Percentiles rank a stretch among this genome's conserved stretches.
Evolutionary conservation across 2,888 invertebrate genomes (phyloP).

Genomic region (Nycteola revayana): DNA sequence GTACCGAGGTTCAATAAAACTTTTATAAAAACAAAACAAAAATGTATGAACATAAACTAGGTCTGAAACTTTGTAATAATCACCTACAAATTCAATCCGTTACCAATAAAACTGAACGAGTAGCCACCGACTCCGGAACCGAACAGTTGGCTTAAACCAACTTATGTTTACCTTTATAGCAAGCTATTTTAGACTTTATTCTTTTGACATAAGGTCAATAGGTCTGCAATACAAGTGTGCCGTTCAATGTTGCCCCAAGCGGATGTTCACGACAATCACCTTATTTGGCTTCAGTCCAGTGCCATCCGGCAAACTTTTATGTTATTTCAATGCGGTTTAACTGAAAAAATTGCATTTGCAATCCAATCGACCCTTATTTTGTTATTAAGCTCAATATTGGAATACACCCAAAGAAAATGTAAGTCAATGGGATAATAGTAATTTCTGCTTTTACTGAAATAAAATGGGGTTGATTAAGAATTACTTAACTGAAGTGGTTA

Average conservation of each 20-base stretch:
- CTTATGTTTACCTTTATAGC: constrained; percentile 20
- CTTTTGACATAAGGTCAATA: constrained; percentile 27
- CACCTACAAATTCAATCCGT: constrained; percentile 65
- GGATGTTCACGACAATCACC: constrained; percentile 75
- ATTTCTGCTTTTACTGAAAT: no score
- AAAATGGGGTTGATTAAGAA: no score
- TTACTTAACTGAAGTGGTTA: no score
- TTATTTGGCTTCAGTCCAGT: constrained; percentile 77
- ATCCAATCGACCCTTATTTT: no score
- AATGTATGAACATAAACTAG: constrained; percentile 17
- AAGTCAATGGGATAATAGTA: no score
- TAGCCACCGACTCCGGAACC: constrained; percentile 61
- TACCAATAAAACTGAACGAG: constrained; percentile 61
- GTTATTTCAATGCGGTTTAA: constrained; percentile 75
- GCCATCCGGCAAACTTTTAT: constrained; percentile 69
- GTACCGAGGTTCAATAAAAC: no score
- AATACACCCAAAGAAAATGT: no score
- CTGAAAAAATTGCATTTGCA: constrained; percentile 54
- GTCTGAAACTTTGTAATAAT: constrained; percentile 50
- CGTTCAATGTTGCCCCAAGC: constrained; percentile 51
- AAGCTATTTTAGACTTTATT: constrained; percentile 44
- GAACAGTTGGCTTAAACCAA: constrained; percentile 52
- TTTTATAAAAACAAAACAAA: no score
- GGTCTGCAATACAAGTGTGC: constrained; percentile 35
- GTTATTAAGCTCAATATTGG: no score